These are phyloP conservation scores for Eupithecia exiguata DNA, from an alignment of 2,888 invertebrate genomes.

Conservation along the genomic window DNA sequence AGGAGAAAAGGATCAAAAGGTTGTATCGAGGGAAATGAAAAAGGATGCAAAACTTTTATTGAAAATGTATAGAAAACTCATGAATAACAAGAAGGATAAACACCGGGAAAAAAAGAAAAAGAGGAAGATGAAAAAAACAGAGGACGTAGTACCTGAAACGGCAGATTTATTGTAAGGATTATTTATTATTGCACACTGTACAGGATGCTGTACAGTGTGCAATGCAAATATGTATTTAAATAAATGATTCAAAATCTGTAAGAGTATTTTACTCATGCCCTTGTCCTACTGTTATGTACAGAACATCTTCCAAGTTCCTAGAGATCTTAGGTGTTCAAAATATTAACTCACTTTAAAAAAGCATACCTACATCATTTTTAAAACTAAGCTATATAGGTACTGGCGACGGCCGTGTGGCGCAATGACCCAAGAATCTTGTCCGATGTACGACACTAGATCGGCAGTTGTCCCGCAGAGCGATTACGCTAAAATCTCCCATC, in stretches of 20 bases:
- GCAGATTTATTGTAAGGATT: background rate
- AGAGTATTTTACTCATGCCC: background rate
- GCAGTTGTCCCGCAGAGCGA: background rate
- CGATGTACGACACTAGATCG: background rate
- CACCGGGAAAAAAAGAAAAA: constrained; percentile 63
- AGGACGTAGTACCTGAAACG: background rate
- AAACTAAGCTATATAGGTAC: too few relatives aligned
- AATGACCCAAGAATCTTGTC: too few relatives aligned
- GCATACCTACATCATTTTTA: too few relatives aligned
- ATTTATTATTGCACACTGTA: background rate
- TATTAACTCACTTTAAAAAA: too few relatives aligned
- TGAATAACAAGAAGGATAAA: constrained; percentile 54
- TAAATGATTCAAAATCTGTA: background rate
- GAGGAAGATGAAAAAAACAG: constrained; percentile 56
- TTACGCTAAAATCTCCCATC: too few relatives aligned
- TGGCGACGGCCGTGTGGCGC: too few relatives aligned
- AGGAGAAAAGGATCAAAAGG: background rate
- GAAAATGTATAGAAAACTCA: constrained; percentile 76
- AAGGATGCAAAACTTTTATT: constrained; percentile 76
- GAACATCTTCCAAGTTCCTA: background rate
- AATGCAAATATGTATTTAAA: too few relatives aligned
- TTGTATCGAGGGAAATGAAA: constrained; percentile 61
- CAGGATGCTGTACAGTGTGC: too few relatives aligned
- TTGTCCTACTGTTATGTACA: background rate
- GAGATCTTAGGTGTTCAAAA: background rate